Percentiles rank a stretch among this genome's conserved stretches.
phyloP scores from a whole-genome alignment of 2,888 invertebrate genomes.

The Protophormia terraenovae region DNA sequence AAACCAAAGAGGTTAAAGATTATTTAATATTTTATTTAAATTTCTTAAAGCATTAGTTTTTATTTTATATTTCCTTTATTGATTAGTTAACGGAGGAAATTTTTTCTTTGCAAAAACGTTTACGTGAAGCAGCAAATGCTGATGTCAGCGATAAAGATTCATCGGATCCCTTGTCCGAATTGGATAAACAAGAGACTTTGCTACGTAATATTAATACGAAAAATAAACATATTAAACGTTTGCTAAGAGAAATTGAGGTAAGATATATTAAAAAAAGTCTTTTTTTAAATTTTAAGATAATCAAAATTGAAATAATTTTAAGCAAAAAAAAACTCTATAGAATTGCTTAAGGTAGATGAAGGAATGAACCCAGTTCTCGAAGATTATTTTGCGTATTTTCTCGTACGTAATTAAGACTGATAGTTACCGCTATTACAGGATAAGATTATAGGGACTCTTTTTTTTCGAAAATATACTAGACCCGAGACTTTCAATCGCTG shows the following conservation, averaged over 20 bases:
- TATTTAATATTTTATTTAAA: not conserved
- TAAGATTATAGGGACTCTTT: no score
- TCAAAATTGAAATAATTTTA: no score
- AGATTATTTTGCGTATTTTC: no score
- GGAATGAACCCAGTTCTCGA: no score
- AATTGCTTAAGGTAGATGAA: no score
- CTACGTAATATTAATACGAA: slow-evolving; percentile 83
- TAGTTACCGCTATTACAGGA: no score
- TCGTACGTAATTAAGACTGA: no score
- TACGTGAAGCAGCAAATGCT: slow-evolving; percentile 75
- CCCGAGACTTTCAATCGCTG: no score
- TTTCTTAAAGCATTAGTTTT: not conserved
- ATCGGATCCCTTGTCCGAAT: slow-evolving; percentile 82
- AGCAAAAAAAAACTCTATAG: no score
- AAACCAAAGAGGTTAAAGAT: slow-evolving; percentile 75
- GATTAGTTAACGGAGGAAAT: slow-evolving; percentile 78
- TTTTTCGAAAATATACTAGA: no score
- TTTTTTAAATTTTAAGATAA: no score
- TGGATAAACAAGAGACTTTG: slow-evolving; percentile 83
- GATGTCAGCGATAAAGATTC: slow-evolving; percentile 81
- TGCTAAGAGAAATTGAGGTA: slow-evolving; percentile 89
- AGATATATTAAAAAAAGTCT: no score
- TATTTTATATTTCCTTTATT: not conserved
- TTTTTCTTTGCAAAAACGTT: slow-evolving; percentile 74
- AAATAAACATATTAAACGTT: slow-evolving; percentile 89